A percentile compares a stretch with the other conserved stretches of the same genome.
Evolutionary conservation across 2,113 vertebrate species (phyloP).

Genomic region (Micromys minutus): DNA sequence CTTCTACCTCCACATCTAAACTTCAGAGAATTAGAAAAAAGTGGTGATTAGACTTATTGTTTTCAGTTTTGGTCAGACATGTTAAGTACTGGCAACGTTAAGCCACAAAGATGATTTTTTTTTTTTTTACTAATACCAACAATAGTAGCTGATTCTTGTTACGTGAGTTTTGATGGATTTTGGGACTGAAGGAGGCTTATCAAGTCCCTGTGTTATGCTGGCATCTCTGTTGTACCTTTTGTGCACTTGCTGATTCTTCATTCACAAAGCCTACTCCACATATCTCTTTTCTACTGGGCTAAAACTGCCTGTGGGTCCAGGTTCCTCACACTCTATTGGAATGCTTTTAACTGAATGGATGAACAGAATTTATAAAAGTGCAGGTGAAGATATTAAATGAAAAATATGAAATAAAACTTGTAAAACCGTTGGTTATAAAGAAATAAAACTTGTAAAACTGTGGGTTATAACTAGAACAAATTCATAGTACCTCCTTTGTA

Average conservation of each 20-base stretch:
- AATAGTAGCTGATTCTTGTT: background rate
- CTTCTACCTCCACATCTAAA: background rate
- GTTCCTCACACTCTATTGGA: background rate
- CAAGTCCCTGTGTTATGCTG: background rate
- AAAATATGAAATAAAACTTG: background rate
- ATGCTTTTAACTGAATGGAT: background rate
- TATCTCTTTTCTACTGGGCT: background rate
- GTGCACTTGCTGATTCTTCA: background rate
- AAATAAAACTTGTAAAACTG: background rate
- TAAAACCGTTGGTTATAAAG: background rate
- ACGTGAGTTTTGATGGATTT: background rate
- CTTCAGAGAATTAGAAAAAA: background rate
- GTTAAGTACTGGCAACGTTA: background rate
- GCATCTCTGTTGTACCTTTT: background rate
- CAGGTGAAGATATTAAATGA: background rate
- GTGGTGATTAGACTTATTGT: background rate
- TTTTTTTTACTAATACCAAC: background rate
- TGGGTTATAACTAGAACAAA: background rate
- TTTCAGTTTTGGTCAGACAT: background rate
- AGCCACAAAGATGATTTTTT: background rate
- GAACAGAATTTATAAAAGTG: background rate
- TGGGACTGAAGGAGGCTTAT: background rate
- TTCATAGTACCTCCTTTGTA: background rate
- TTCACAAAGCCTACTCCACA: background rate
- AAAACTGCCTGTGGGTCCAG: background rate